Percentiles rank a stretch among this genome's conserved stretches.
Evolutionary conservation across 2,113 vertebrate genomes (phyloP).

Genomic region (Thunnus thynnus): DNA sequence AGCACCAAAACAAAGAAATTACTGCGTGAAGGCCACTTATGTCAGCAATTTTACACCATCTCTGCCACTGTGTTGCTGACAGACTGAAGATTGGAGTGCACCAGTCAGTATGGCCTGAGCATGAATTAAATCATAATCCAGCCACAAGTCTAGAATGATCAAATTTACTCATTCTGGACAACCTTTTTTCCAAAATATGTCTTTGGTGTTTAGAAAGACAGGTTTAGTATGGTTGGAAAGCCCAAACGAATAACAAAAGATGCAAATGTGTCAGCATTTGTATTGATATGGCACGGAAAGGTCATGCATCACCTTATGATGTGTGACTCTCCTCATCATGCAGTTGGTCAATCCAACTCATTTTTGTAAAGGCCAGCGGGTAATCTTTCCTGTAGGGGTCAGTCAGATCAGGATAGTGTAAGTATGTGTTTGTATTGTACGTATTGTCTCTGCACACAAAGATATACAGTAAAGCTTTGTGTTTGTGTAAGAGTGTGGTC

Average conservation of each 20-base stretch:
- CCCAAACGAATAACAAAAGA: not conserved
- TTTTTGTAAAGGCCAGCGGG: not conserved
- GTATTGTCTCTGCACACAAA: slow-evolving; percentile 9
- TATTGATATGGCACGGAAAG: not conserved
- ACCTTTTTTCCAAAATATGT: not conserved
- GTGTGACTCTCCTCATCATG: not conserved
- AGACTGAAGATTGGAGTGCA: not conserved
- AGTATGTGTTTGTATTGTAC: not conserved
- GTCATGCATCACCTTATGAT: not conserved
- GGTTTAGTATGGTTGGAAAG: not conserved
- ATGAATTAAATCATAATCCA: no score
- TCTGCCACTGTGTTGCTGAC: not conserved
- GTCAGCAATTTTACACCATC: not conserved
- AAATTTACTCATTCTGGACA: not conserved
- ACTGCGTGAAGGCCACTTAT: no score
- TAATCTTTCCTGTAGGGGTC: slow-evolving; percentile 1
- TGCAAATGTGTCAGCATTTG: not conserved
- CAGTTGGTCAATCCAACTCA: not conserved
- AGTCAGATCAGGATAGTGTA: not conserved
- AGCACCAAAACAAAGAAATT: no score
- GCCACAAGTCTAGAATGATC: not conserved
- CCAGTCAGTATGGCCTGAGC: no score
- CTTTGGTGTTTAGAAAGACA: not conserved
- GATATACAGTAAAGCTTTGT: not conserved
- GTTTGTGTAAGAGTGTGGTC: not conserved